phyloP scores from a whole-genome alignment of 1,140 invertebrate species.

The Phymastichus coffea region DNA sequence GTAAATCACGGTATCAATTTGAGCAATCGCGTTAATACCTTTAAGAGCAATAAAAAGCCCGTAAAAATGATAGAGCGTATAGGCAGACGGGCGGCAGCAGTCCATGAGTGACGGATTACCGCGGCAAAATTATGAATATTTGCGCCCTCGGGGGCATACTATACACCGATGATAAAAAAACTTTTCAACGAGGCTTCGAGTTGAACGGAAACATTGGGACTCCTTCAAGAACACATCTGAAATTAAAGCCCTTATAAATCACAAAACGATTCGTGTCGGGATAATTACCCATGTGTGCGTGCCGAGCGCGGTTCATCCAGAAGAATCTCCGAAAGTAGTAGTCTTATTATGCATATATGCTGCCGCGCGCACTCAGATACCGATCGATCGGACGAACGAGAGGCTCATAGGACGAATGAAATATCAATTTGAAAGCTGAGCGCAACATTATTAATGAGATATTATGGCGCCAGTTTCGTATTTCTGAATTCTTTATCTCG shows the following conservation, averaged over 20 bases:
- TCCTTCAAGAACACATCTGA: too few relatives aligned
- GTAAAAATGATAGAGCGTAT: neutral
- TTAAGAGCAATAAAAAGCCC: neutral
- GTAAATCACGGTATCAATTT: neutral
- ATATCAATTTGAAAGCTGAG: too few relatives aligned
- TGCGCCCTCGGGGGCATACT: too few relatives aligned
- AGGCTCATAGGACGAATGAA: too few relatives aligned
- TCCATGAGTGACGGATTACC: neutral
- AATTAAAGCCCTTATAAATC: conserved; percentile 15
- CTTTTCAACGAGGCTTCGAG: too few relatives aligned
- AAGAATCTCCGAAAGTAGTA: neutral
- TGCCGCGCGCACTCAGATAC: too few relatives aligned
- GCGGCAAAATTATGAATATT: neutral
- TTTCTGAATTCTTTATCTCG: too few relatives aligned
- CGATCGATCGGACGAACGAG: too few relatives aligned
- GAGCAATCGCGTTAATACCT: neutral
- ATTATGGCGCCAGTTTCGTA: too few relatives aligned
- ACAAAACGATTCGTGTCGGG: neutral
- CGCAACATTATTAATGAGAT: too few relatives aligned
- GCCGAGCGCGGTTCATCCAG: neutral
- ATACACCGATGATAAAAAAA: neutral
- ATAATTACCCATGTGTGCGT: neutral
- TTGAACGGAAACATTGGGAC: too few relatives aligned
- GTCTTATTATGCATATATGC: neutral
- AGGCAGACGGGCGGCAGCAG: too few relatives aligned